phyloP scores from a whole-genome alignment of 2,888 invertebrate genomes.

The Tetheella fluctuosa region DNA sequence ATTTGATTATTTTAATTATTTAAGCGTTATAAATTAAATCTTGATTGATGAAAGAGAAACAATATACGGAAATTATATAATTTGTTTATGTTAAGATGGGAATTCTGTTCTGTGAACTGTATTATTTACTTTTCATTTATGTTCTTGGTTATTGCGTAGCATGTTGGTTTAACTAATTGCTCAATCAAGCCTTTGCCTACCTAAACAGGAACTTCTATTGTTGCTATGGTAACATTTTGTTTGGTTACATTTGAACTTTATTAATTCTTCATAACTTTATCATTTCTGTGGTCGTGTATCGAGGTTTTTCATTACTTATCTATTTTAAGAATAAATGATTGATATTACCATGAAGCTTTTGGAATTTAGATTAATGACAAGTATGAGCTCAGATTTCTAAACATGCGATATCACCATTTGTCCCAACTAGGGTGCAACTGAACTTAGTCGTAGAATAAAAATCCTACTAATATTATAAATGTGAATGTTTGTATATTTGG shows the following conservation, averaged over 20 bases:
- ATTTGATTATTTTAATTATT: too few relatives aligned
- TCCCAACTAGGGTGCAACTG: not conserved
- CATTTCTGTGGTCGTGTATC: not conserved
- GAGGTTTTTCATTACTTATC: too few relatives aligned
- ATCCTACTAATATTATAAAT: too few relatives aligned
- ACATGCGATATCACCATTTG: constrained; percentile 4
- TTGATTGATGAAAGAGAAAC: not conserved
- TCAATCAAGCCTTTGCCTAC: too few relatives aligned
- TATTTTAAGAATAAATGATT: not conserved
- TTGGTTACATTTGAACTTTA: not conserved
- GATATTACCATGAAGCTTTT: not conserved
- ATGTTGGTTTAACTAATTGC: constrained; percentile 11
- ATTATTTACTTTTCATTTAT: constrained; percentile 11
- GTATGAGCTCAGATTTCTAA: not conserved
- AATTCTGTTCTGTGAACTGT: not conserved
- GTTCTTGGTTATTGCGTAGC: constrained; percentile 4
- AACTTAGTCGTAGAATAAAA: not conserved
- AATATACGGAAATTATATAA: not conserved
- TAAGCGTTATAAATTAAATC: not conserved
- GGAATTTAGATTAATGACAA: not conserved
- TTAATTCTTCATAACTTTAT: not conserved
- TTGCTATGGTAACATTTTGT: not conserved
- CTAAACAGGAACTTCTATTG: not conserved
- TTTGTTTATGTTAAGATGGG: constrained; percentile 1
- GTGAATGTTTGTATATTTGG: too few relatives aligned